phyloP scores from a whole-genome alignment of 2,113 vertebrate species.

The Gambusia holbrooki region DNA sequence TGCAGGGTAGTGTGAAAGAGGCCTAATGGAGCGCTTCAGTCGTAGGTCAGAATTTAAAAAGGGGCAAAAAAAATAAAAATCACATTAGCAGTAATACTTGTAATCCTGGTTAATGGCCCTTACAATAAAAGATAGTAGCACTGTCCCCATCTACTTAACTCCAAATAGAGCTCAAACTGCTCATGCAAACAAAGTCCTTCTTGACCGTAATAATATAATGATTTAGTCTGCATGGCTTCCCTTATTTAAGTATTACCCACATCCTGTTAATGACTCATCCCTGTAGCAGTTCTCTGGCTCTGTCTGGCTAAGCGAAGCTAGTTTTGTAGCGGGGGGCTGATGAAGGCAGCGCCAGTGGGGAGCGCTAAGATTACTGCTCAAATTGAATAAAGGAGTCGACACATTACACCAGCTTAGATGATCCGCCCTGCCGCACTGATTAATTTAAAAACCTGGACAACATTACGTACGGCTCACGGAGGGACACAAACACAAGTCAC shows the following conservation, averaged over 20 bases:
- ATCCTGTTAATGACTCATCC: conserved; percentile 47
- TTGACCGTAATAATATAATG: conserved; percentile 40
- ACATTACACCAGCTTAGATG: conserved; percentile 67
- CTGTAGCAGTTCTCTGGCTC: conserved; percentile 32
- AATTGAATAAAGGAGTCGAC: conserved; percentile 72
- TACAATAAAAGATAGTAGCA: not conserved
- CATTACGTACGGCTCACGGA: conserved; percentile 10
- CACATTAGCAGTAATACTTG: not conserved
- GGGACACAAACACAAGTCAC: conserved; percentile 24
- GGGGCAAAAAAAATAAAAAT: not conserved
- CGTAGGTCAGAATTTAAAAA: not conserved
- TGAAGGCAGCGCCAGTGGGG: conserved; percentile 60
- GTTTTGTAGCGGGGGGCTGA: conserved; percentile 57
- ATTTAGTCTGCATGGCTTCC: conserved; percentile 37
- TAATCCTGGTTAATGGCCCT: not conserved
- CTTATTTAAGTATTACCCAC: conserved; percentile 50
- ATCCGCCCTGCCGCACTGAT: conserved; percentile 62
- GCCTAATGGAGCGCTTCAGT: not conserved
- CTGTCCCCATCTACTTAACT: not conserved
- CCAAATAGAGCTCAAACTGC: conserved; percentile 3
- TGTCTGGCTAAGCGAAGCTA: conserved; percentile 43
- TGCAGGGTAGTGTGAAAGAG: not conserved
- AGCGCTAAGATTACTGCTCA: conserved; percentile 62
- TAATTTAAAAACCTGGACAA: conserved; percentile 57
- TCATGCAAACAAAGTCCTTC: conserved; percentile 39